phyloP scores from a whole-genome alignment of 2,797 vertebrate genomes.

The Decapterus maruadsi region DNA sequence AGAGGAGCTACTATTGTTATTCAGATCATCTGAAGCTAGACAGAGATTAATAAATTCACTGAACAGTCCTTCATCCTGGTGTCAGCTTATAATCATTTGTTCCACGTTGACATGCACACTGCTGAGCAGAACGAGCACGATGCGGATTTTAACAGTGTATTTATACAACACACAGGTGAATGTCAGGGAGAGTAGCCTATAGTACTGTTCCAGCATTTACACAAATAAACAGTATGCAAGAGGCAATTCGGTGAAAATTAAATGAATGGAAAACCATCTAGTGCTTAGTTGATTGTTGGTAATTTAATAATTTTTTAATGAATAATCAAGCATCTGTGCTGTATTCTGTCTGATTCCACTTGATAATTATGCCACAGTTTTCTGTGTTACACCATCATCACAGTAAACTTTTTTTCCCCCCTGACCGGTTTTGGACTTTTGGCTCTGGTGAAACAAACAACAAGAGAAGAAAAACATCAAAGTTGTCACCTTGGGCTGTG shows the following conservation, averaged over 20 bases:
- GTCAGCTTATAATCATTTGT: conserved; percentile 20
- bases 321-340: no score
- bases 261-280: no score
- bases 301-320: no score
- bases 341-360: no score
- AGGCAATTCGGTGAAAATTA: neutral
- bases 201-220: neutral
- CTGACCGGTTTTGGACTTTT: neutral
- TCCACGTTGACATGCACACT: conserved; percentile 6
- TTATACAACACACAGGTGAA: neutral
- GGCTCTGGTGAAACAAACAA: neutral
- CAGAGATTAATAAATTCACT: conserved; percentile 31
- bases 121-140: neutral
- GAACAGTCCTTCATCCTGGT: conserved; percentile 32
- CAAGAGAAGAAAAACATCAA: neutral
- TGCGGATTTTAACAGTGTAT: neutral
- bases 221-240: neutral
- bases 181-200: neutral
- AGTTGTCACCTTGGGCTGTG: neutral
- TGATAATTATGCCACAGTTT: no score
- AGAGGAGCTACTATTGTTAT: conserved; percentile 33
- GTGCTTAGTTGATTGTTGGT: no score
- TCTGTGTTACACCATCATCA: no score
- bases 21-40: conserved; percentile 30
- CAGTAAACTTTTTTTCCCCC: neutral